phyloP scores from a whole-genome alignment of 1,140 invertebrate genomes.

The Myzus persicae region DNA sequence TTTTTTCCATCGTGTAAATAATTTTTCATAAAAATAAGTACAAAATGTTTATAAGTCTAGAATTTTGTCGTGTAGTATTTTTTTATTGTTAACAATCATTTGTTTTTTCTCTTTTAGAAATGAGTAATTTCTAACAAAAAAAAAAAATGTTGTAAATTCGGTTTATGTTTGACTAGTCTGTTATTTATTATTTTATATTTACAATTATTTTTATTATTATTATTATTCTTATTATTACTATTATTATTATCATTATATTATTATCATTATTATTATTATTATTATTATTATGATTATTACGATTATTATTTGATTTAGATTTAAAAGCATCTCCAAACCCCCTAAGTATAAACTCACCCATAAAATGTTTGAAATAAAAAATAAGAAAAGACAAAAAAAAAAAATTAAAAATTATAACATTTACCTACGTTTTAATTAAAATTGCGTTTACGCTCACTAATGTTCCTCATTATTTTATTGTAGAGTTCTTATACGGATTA shows the following conservation, averaged over 20 bases:
- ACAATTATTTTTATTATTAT: constrained; percentile 50
- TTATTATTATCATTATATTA: constrained; percentile 19
- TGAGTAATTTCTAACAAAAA: constrained; percentile 43
- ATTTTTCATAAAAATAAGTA: constrained; percentile 39
- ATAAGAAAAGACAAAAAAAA: constrained; percentile 14
- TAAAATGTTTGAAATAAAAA: constrained; percentile 25
- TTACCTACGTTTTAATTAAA: constrained; percentile 37
- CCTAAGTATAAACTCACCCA: constrained; percentile 24
- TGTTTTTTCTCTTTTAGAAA: constrained; percentile 48
- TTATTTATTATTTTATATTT: constrained; percentile 54
- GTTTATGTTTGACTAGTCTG: constrained; percentile 58
- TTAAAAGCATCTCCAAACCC: constrained; percentile 1
- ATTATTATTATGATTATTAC: constrained; percentile 44
- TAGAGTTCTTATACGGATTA: constrained; percentile 49
- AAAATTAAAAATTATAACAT: constrained; percentile 21
- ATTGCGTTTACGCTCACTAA: constrained; percentile 53
- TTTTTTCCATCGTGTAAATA: background rate
- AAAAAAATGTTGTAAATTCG: constrained; percentile 35
- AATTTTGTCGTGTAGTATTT: constrained; percentile 28
- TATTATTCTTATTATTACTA: constrained; percentile 31
- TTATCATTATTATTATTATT: constrained; percentile 29
- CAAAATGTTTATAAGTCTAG: background rate
- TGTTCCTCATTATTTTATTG: constrained; percentile 53
- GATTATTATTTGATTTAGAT: constrained; percentile 44
- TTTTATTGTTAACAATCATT: constrained; percentile 53